Base-by-base conservation (phyloP, 2,888 invertebrate species). In the Helobdella robusta region DNA sequence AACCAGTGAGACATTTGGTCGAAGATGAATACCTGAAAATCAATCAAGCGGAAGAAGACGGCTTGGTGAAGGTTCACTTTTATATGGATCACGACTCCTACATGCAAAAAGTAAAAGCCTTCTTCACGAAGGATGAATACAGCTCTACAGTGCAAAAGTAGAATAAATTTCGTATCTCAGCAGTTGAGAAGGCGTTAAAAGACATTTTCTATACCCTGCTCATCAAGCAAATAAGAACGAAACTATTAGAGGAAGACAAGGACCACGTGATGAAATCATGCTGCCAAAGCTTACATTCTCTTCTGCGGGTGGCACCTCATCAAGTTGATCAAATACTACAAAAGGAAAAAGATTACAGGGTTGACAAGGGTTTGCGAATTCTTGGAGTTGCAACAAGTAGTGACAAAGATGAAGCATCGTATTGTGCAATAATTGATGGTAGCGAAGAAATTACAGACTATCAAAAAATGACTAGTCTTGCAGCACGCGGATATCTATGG, bases 381-480 rank as follows among this genome's bases (percentile, higher is more conserved):
- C n/a, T n/a, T n/a, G n/a, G n/a, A n/a, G n/a, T n/a, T n/a, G n/a
- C n/a, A n/a, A n/a, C n/a, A n/a, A n/a, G n/a, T n/a, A n/a, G n/a
- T n/a, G n/a, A n/a, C n/a, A n/a, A n/a, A n/a, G 79, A 80, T 74
- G 87, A 89, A 0, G 75, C 80, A 5, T 88, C 92, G 1, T 95
- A 93, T 80, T 87, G 90, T 68, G 90, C 89, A 71, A 81, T 94
- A 32, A 84, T 94, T 62, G 88, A 87, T 59, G 86, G 87, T 0
- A 91, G 93, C 73, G 95, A 94, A 1, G 91, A 93, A 74, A 88
- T 94, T 59, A 87, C 87, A 0, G 97, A 97, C 79, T 90, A 90
- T 77, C 80, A 95, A 66, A 84, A 93, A 0, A 81, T 97, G 72
- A 89, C 91, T 15, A 35, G 92, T 79, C 82, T 98, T 63, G 82